Evolutionary conservation across 2,797 vertebrate genomes (phyloP), one percentile per base, ranked within the genome.

Genomic region (Zalophus californianus): DNA sequence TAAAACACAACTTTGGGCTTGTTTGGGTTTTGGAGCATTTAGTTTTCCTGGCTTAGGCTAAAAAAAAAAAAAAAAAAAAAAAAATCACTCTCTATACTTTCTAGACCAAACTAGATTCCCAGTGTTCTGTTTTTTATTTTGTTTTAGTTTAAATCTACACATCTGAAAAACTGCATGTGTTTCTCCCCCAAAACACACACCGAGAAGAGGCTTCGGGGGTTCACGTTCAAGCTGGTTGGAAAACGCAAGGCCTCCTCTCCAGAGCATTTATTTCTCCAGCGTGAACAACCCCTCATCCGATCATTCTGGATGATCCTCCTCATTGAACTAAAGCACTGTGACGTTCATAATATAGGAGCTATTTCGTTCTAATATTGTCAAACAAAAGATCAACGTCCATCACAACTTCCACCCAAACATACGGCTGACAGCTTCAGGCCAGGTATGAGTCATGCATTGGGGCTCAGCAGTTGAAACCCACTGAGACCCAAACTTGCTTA

Each of bases 191-290:
- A 12, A 27, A 72, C 52, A 35, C 3, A 0, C 12, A 38, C 21
- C 10, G 29, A 48, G 29, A 18, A 18, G 16, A 18, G 16, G 35
- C 21, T 38, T 29, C 13, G 5, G 13, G 13, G 35, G 18, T 29
- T 18, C 66, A 48, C 0, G 0, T 8, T 56, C 27, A 10, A 64
- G 48, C 21, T 14, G 16, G 9, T 21, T 1, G 2, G n/a, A 3
- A 35, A 91, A 44, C 2, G 38, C 41, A 4, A 12, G 11, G 8
- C 70, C 54, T 20, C 32, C 14, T 5, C 7, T n/a, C 27, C 3
- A 21, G 5, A 1, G 0, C 21, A 20, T 11, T 41, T 16, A 27
- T 1, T 8, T 52, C 20, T 18, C 35, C 14, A 12, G 1, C 25
- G 16, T 3, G 23, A 13, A 23, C 9, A 7, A 3, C 14, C 14